phyloP scores from a whole-genome alignment of 2,888 invertebrate species.

The Hofmannophila pseudospretella region DNA sequence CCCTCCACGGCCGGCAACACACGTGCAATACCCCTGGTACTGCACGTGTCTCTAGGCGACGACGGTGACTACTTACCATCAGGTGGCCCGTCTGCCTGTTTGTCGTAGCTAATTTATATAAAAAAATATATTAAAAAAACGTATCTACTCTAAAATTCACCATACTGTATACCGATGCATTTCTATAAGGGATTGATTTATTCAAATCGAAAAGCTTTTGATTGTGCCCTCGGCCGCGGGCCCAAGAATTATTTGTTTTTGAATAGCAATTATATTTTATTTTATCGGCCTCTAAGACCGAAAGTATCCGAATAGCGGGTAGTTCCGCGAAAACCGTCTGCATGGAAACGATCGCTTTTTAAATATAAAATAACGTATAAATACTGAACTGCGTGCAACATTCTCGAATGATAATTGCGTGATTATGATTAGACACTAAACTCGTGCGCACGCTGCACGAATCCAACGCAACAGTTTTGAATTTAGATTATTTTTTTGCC shows the following conservation, averaged over 20 bases:
- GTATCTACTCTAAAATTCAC: no score
- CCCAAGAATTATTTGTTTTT: constrained; percentile 72
- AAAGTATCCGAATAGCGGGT: constrained; percentile 40
- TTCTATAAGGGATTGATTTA: constrained; percentile 75
- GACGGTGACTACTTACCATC: no score
- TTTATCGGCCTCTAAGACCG: constrained; percentile 59
- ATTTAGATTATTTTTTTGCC: no score
- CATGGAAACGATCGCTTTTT: constrained; percentile 12
- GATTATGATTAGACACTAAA: constrained; percentile 28
- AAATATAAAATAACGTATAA: constrained; percentile 17
- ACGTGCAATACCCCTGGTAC: no score
- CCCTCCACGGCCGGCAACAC: no score
- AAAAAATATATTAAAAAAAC: no score
- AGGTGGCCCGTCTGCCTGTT: no score
- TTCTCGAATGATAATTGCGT: constrained; percentile 43
- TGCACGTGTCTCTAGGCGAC: no score
- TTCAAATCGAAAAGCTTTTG: constrained; percentile 72
- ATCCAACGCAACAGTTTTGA: no score
- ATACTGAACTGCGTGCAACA: constrained; percentile 30
- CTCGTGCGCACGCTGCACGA: background rate
- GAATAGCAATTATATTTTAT: constrained; percentile 77
- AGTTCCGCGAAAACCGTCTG: constrained; percentile 69
- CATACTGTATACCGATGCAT: constrained; percentile 39
- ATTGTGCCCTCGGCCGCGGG: constrained; percentile 64
- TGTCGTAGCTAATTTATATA: no score